A percentile compares a stretch with the other conserved stretches of the same genome.
Conservation (phyloP, 2,888 invertebrate species). For the Lasioglossum malachurum region DNA sequence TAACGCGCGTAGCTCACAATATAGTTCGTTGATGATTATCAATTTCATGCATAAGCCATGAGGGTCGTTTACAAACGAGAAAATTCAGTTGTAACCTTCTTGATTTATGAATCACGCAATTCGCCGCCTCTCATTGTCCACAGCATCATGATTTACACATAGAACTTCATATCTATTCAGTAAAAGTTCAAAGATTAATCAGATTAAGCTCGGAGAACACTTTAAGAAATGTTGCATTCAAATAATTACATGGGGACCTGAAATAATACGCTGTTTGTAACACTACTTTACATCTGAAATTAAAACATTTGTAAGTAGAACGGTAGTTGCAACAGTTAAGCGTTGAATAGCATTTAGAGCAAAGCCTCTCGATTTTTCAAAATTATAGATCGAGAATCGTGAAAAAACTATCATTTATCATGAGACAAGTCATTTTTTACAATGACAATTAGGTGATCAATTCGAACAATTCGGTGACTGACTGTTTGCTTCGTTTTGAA, state of each 20-base stretch:
- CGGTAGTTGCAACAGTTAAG: neutral
- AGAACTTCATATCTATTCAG: constrained; percentile 29
- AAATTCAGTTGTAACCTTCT: neutral
- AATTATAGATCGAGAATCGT: no score
- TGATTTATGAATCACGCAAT: constrained; percentile 12
- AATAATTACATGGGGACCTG: neutral
- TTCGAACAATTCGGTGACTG: neutral
- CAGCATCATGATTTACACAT: constrained; percentile 14
- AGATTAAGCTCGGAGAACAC: neutral
- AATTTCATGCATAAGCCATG: neutral
- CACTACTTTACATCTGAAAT: neutral
- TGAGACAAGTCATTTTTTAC: no score
- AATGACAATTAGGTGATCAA: no score
- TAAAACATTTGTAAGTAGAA: neutral
- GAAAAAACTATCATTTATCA: no score
- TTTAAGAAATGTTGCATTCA: neutral
- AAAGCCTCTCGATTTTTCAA: neutral
- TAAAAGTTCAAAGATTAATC: constrained; percentile 33
- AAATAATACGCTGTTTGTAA: neutral
- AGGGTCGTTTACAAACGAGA: neutral
- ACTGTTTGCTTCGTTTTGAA: neutral
- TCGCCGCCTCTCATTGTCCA: constrained; percentile 18
- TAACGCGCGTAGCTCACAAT: neutral
- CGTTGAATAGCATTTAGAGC: neutral
- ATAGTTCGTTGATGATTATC: neutral